These are phyloP conservation scores for Agapostemon virescens DNA, from an alignment of 2,888 invertebrate genomes.

Conservation along the genomic window DNA sequence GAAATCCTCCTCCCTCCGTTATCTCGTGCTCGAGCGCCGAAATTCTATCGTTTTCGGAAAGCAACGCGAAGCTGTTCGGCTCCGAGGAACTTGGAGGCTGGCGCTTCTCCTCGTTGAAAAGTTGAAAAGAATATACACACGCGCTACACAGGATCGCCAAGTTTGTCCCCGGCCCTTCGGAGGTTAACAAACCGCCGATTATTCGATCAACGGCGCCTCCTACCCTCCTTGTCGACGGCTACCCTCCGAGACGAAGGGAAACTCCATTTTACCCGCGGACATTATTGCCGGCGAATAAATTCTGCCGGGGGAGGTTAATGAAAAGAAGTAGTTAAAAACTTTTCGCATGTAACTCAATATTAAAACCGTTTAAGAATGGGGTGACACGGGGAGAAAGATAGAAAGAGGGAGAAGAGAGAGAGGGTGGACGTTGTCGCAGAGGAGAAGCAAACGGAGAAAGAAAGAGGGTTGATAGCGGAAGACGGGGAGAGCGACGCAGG, in stretches of 20 bases:
- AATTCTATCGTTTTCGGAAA: no score
- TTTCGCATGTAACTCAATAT: background rate
- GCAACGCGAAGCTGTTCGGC: no score
- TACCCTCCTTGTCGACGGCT: no score
- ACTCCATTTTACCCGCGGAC: background rate
- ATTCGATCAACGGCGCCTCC: background rate
- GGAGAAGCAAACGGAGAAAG: slow-evolving; percentile 30
- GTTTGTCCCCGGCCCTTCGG: background rate
- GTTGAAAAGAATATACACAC: no score
- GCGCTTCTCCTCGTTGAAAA: no score
- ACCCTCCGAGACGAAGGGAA: background rate
- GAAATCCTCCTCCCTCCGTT: background rate
- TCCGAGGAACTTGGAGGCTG: no score
- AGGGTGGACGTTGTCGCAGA: background rate
- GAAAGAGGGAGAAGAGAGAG: slow-evolving; percentile 14
- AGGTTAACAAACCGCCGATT: background rate
- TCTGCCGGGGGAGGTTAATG: background rate
- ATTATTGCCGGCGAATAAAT: background rate
- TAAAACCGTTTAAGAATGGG: background rate
- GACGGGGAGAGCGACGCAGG: slow-evolving; percentile 16
- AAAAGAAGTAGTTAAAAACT: slow-evolving; percentile 5
- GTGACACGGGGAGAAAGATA: background rate
- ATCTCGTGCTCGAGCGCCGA: background rate
- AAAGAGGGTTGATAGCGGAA: slow-evolving; percentile 36
- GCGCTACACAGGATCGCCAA: background rate